These are phyloP conservation scores for Cephus runcator DNA, from an alignment of 2,888 invertebrate genomes.

Conservation along the genomic window DNA sequence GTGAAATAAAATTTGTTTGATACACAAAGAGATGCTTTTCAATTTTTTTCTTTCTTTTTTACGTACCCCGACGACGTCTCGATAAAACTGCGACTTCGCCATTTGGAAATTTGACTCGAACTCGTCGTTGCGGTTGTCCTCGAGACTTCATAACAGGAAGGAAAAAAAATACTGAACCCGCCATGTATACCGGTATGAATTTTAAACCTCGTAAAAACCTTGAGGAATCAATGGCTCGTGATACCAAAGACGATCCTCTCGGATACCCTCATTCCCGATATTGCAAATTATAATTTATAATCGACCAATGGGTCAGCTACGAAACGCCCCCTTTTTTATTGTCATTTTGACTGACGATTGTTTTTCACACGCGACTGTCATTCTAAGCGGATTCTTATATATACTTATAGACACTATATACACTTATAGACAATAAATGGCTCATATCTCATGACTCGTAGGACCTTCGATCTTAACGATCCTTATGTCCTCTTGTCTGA, in stretches of 20 bases:
- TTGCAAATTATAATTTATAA: not conserved
- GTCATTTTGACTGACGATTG: not conserved
- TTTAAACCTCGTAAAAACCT: not conserved
- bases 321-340: not conserved
- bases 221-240: not conserved
- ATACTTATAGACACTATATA: not conserved
- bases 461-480: not conserved
- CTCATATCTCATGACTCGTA: not conserved
- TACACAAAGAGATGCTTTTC: not conserved
- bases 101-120: not conserved
- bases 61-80: not conserved
- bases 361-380: not conserved
- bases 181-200: not conserved
- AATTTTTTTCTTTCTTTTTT: not conserved
- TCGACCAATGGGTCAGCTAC: not conserved
- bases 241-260: not conserved
- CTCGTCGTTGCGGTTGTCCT: not conserved
- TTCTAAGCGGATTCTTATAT: not conserved
- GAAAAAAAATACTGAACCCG: not conserved
- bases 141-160: not conserved
- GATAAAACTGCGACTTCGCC: not conserved
- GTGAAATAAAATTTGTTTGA: not conserved
- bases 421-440: not conserved
- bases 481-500: not conserved
- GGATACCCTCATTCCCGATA: not conserved